Conservation (phyloP, 2,888 invertebrate species). For the Coenonympha arcania region DNA sequence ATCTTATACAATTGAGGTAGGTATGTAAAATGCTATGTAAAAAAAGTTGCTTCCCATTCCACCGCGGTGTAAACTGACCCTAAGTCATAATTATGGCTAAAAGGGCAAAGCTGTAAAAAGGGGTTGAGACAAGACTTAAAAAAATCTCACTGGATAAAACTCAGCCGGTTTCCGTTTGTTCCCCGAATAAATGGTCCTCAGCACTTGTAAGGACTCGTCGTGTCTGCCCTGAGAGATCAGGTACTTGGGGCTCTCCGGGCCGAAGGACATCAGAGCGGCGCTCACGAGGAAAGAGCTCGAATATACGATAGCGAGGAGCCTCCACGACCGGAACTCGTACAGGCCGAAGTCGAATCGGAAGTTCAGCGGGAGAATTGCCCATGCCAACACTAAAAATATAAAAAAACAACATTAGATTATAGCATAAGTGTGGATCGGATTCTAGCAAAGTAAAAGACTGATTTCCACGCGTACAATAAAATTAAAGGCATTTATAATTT, state of each 20-base stretch:
- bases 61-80: too few species aligned
- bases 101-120: too few species aligned
- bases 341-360: conserved; percentile 60
- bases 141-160: conserved; percentile 64
- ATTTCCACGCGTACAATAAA: too few species aligned
- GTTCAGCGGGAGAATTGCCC: conserved; percentile 77
- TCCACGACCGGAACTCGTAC: conserved; percentile 80
- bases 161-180: conserved; percentile 53
- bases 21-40: too few species aligned
- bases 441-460: too few species aligned
- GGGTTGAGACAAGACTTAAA: neutral
- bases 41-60: too few species aligned
- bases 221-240: conserved; percentile 77
- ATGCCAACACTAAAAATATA: conserved; percentile 73
- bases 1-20: too few species aligned
- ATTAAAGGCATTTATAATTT: too few species aligned
- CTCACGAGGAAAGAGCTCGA: conserved; percentile 74
- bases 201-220: conserved; percentile 76
- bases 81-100: too few species aligned
- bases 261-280: conserved; percentile 70
- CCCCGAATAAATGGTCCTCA: conserved; percentile 74
- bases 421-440: too few species aligned
- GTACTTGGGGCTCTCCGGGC: conserved; percentile 87
- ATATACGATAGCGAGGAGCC: conserved; percentile 78
- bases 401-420: too few species aligned